Evolutionary conservation across 2,113 vertebrate genomes (phyloP).

Genomic region (Amblyopsis rosae): DNA sequence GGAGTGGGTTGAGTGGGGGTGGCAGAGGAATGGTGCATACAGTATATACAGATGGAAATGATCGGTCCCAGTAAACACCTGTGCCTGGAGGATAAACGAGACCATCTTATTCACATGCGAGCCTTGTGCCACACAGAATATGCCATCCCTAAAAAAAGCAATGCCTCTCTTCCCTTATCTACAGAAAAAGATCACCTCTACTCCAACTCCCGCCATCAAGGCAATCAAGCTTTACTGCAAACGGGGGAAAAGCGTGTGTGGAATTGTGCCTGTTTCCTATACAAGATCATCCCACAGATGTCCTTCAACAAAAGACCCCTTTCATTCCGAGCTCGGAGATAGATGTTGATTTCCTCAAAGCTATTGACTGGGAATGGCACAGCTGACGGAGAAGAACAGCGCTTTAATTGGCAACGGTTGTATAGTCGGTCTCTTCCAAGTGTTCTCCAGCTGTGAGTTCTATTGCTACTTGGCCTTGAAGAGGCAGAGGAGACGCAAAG

Average conservation of each 20-base stretch:
- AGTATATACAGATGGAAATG: slow-evolving; percentile 61
- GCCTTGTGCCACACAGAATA: slow-evolving; percentile 33
- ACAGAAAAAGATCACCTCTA: slow-evolving; percentile 50
- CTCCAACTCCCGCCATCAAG: slow-evolving; percentile 10
- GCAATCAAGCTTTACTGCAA: slow-evolving; percentile 45
- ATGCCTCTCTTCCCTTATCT: slow-evolving; percentile 30
- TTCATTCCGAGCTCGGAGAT: slow-evolving; percentile 65
- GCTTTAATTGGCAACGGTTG: slow-evolving; percentile 53
- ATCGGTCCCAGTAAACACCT: slow-evolving; percentile 66
- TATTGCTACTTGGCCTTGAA: slow-evolving; percentile 44
- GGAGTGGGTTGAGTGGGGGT: slow-evolving; percentile 16
- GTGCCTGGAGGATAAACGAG: slow-evolving; percentile 55
- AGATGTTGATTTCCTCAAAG: slow-evolving; percentile 64
- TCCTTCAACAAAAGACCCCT: slow-evolving; percentile 61
- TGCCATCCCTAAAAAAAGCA: slow-evolving; percentile 24
- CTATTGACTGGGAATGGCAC: slow-evolving; percentile 68
- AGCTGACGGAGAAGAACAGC: slow-evolving; percentile 61
- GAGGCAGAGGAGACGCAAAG: slow-evolving; percentile 21
- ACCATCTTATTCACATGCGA: slow-evolving; percentile 62
- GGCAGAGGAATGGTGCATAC: slow-evolving; percentile 17
- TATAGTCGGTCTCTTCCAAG: slow-evolving; percentile 45
- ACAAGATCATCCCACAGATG: slow-evolving; percentile 49
- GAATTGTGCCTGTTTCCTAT: slow-evolving; percentile 37
- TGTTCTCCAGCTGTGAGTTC: slow-evolving; percentile 66
- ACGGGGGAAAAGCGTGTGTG: slow-evolving; percentile 35